Conservation (phyloP, 2,113 vertebrate species). For the Tetrax tetrax region DNA sequence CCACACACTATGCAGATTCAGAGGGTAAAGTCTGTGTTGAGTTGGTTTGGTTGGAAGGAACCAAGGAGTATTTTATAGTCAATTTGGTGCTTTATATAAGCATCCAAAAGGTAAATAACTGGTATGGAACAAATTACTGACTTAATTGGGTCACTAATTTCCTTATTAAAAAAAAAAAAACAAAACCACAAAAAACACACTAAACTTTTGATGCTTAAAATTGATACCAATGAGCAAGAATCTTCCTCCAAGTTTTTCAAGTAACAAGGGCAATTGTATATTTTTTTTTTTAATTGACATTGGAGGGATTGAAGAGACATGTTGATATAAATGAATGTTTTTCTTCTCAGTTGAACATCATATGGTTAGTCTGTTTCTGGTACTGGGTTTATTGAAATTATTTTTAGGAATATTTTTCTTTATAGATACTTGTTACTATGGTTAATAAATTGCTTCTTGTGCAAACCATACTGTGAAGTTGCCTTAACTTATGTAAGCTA, state of each 20-base stretch:
- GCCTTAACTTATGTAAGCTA: not conserved
- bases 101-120: conserved; percentile 67
- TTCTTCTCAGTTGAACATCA: not conserved
- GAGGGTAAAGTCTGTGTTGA: conserved; percentile 68
- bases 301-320: not conserved
- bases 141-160: not conserved
- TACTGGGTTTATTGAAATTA: not conserved
- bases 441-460: not conserved
- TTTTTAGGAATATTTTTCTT: not conserved
- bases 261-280: not conserved
- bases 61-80: conserved; percentile 69
- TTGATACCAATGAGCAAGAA: not conserved
- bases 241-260: not conserved
- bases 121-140: conserved; percentile 76
- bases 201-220: not conserved
- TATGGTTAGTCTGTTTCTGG: not conserved
- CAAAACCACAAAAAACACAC: too few species aligned
- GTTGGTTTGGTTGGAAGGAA: conserved; percentile 72
- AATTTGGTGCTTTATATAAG: conserved; percentile 73
- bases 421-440: not conserved
- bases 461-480: not conserved
- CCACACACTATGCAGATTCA: conserved; percentile 57
- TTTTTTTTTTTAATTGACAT: not conserved
- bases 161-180: not conserved
- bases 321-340: not conserved